These are phyloP conservation scores for Thalassoma bifasciatum DNA, from an alignment of 2,113 vertebrate species.

Conservation along the genomic window DNA sequence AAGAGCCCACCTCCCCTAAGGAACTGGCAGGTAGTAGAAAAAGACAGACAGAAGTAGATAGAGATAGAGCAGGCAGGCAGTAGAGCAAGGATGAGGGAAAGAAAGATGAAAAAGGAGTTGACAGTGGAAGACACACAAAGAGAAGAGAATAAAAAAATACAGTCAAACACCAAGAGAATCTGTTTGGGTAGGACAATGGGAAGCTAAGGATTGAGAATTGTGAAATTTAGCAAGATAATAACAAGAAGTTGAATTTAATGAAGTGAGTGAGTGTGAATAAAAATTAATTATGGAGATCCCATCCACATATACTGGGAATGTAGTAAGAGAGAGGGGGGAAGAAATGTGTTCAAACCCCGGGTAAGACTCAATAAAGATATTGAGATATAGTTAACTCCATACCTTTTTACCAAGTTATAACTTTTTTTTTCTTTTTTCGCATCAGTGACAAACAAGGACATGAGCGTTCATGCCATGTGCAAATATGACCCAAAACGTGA, in stretches of 20 bases:
- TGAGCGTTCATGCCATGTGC: no score
- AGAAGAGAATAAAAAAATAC: conserved; percentile 23
- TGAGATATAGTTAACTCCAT: background rate
- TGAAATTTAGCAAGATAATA: conserved; percentile 64
- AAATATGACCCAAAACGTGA: no score
- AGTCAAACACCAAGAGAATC: conserved; percentile 35
- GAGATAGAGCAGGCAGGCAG: conserved; percentile 11
- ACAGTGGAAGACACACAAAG: conserved; percentile 9
- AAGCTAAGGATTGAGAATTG: conserved; percentile 35
- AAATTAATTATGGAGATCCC: conserved; percentile 32
- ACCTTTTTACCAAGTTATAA: background rate
- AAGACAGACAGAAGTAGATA: conserved; percentile 18
- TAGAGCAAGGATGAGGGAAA: conserved; percentile 24
- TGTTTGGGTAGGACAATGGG: conserved; percentile 42
- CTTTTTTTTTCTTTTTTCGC: no score
- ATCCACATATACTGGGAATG: conserved; percentile 23
- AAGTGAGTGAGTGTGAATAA: conserved; percentile 41
- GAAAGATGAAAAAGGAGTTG: conserved; percentile 7
- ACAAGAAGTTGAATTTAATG: conserved; percentile 23
- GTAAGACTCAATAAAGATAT: no score
- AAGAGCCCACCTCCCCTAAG: conserved; percentile 78
- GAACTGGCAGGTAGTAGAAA: conserved; percentile 75
- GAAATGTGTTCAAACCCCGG: conserved; percentile 1
- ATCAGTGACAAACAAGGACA: no score
- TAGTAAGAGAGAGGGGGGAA: background rate